These are phyloP conservation scores for Tenthredo mesomela DNA, from an alignment of 2,888 invertebrate genomes.

Conservation along the genomic window DNA sequence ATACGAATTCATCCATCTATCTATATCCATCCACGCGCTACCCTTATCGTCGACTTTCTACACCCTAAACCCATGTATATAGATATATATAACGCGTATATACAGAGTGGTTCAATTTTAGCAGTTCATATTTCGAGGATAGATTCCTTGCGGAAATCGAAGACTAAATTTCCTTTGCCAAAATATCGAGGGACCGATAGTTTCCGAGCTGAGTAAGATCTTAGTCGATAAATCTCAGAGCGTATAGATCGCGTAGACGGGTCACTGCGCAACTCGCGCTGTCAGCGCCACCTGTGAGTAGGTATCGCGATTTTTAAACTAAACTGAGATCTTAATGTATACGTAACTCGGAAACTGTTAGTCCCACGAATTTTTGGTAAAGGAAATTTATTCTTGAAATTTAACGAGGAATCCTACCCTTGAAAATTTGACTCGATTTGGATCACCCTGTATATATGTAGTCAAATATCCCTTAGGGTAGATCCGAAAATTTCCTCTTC, in stretches of 20 bases:
- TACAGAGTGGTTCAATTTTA: background rate
- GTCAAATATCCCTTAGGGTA: slow-evolving; percentile 30
- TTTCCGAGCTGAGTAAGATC: no score
- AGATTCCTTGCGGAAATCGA: background rate
- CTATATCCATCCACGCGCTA: background rate
- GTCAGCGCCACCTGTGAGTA: no score
- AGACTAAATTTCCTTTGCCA: no score
- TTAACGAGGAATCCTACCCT: background rate
- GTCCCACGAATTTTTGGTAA: background rate
- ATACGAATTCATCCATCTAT: background rate
- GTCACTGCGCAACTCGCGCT: no score
- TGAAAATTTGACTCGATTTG: background rate
- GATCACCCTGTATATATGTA: background rate
- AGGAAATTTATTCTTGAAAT: background rate
- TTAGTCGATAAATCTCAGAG: no score
- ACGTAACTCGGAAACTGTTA: no score
- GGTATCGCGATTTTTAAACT: no score
- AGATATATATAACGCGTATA: no score
- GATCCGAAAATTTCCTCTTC: background rate
- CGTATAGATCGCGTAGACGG: no score
- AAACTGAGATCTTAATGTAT: no score
- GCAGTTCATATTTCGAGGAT: background rate
- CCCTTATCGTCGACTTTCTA: background rate
- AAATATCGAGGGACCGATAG: no score
- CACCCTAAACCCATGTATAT: background rate